Conservation (phyloP, 1,140 invertebrate genomes). For the Littorina saxatilis region DNA sequence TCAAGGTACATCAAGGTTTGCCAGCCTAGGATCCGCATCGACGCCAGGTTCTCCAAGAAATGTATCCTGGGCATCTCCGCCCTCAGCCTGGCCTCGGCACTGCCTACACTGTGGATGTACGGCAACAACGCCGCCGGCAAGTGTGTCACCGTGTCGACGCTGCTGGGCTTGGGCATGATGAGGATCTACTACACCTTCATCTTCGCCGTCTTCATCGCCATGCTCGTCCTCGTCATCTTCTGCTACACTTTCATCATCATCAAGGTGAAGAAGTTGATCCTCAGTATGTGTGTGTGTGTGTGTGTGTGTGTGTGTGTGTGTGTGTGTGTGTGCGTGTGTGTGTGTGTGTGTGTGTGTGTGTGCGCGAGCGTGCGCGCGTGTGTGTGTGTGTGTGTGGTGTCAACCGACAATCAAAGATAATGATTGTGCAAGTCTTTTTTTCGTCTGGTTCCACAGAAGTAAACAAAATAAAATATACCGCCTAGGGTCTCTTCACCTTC, state of each 20-base stretch:
- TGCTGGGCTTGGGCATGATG: background rate
- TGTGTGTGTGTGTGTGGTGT: too few species aligned
- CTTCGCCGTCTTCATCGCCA: slow-evolving; percentile 24
- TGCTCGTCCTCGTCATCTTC: slow-evolving; percentile 24
- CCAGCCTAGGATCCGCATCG: background rate
- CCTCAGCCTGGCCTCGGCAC: background rate
- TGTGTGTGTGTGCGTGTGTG: too few species aligned
- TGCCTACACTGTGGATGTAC: slow-evolving; percentile 23
- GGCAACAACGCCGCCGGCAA: background rate
- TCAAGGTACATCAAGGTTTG: slow-evolving; percentile 32
- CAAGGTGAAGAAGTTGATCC: slow-evolving; percentile 9
- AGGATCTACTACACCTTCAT: slow-evolving; percentile 24
- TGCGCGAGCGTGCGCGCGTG: too few species aligned
- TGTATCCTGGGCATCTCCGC: slow-evolving; percentile 18
- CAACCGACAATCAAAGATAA: too few species aligned
- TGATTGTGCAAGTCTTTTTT: too few species aligned
- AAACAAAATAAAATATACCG: too few species aligned
- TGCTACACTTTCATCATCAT: slow-evolving; percentile 8
- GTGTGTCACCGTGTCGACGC: background rate
- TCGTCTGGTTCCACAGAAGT: too few species aligned
- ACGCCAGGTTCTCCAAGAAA: background rate
- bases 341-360: too few species aligned
- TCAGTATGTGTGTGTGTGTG: too few species aligned
- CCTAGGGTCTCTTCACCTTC: too few species aligned
- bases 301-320: too few species aligned